A percentile compares a stretch with the other conserved stretches of the same genome.
phyloP scores from a whole-genome alignment of 2,797 vertebrate genomes.

The Ctenosaura bakeri region DNA sequence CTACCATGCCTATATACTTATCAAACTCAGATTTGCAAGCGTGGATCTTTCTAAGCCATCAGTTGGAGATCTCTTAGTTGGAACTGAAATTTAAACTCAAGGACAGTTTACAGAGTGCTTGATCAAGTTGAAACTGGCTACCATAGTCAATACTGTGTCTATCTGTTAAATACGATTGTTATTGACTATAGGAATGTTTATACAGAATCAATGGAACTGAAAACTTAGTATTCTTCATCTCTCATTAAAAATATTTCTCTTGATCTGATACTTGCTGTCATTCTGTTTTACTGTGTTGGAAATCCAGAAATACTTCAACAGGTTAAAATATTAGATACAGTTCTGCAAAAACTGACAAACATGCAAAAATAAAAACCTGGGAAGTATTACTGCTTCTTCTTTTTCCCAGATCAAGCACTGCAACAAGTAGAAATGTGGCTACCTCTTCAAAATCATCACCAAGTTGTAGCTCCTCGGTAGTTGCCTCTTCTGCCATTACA shows the following conservation, averaged over 20 bases:
- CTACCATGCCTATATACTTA: background rate
- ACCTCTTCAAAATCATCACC: constrained; percentile 93
- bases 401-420: constrained; percentile 89
- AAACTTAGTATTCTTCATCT: background rate
- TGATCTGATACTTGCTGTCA: background rate
- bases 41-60: background rate
- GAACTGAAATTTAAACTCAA: background rate
- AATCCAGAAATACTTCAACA: constrained; percentile 15
- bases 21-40: background rate
- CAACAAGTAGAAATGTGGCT: constrained; percentile 93
- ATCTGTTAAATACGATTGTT: background rate
- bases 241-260: background rate
- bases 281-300: constrained; percentile 35
- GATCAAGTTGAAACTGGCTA: background rate
- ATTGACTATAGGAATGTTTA: background rate
- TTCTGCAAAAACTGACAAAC: background rate
- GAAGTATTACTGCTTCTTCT: constrained; percentile 60
- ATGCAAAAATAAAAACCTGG: constrained; percentile 23
- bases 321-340: constrained; percentile 21
- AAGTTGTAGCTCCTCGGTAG: constrained; percentile 89
- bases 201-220: background rate
- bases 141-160: background rate
- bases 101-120: background rate
- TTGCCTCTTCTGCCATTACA: constrained; percentile 91
- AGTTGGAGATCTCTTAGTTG: background rate